phyloP scores from a whole-genome alignment of 2,888 invertebrate species.

The Shargacucullia verbasci region DNA sequence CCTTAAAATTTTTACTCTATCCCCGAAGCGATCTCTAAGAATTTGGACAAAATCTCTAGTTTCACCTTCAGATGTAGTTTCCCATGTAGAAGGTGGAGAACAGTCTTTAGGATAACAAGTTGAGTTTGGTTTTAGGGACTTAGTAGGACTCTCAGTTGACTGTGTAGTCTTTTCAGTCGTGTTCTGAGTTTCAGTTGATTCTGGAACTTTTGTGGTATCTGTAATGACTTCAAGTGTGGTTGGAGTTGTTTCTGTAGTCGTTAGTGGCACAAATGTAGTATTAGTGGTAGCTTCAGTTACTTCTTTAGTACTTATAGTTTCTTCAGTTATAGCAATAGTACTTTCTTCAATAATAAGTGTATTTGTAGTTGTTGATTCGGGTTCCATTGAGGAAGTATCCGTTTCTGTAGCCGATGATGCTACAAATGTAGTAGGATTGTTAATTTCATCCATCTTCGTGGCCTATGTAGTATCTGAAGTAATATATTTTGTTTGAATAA shows the following conservation, averaged over 20 bases:
- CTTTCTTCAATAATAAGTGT: too few relatives aligned
- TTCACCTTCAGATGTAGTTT: constrained; percentile 77
- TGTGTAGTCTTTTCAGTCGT: constrained; percentile 13
- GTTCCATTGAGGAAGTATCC: too few relatives aligned
- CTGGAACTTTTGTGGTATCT: background rate
- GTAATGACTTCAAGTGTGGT: background rate
- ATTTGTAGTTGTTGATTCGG: constrained; percentile 15
- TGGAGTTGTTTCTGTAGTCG: constrained; percentile 4
- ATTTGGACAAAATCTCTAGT: constrained; percentile 79
- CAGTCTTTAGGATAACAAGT: constrained; percentile 68
- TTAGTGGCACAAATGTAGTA: constrained; percentile 19
- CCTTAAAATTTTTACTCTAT: constrained; percentile 64
- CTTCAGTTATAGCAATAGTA: constrained; percentile 14
- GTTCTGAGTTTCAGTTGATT: constrained; percentile 8
- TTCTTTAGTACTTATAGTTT: constrained; percentile 14
- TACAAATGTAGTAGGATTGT: too few relatives aligned
- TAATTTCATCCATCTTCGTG: too few relatives aligned
- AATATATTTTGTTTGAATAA: too few relatives aligned
- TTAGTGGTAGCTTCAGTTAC: constrained; percentile 22
- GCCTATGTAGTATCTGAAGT: too few relatives aligned
- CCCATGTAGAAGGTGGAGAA: constrained; percentile 75
- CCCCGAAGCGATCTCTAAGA: constrained; percentile 70
- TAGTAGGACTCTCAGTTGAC: constrained; percentile 9
- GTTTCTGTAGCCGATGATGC: too few relatives aligned
- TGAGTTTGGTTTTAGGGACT: background rate